Evolutionary conservation across 2,113 vertebrate genomes (phyloP).

Genomic region (Periophthalmus modestus): DNA sequence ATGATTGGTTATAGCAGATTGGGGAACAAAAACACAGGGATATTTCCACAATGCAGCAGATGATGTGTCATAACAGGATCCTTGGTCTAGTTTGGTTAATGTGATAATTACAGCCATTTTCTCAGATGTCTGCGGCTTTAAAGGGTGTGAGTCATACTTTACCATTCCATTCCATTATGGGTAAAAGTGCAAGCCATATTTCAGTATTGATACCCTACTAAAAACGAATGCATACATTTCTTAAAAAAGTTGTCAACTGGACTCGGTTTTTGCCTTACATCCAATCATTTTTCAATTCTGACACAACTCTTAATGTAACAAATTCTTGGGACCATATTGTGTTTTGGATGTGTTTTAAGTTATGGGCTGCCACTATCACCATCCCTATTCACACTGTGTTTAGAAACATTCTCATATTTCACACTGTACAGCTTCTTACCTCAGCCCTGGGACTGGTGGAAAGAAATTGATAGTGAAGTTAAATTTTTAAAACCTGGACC

Average conservation of each 20-base stretch:
- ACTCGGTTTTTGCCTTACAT: too few relatives aligned
- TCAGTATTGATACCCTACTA: too few relatives aligned
- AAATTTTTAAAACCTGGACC: neutral
- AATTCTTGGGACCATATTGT: too few relatives aligned
- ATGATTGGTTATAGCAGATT: neutral
- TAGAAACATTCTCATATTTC: neutral
- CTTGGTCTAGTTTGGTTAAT: neutral
- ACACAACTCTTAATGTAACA: too few relatives aligned
- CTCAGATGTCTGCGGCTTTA: neutral
- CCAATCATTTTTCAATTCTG: too few relatives aligned
- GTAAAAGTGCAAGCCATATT: too few relatives aligned
- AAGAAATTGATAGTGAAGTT: neutral
- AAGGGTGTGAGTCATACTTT: neutral
- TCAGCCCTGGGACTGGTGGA: neutral
- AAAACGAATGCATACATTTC: too few relatives aligned
- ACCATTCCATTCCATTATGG: neutral
- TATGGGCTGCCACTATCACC: too few relatives aligned
- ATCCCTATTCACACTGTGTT: too few relatives aligned
- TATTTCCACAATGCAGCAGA: neutral
- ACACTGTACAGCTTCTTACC: neutral
- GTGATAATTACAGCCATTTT: neutral
- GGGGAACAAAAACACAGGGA: neutral
- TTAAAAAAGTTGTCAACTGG: too few relatives aligned
- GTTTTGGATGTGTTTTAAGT: too few relatives aligned
- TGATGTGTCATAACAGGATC: neutral